phyloP scores from a whole-genome alignment of 1,140 invertebrate species.

The Nomia melanderi region DNA sequence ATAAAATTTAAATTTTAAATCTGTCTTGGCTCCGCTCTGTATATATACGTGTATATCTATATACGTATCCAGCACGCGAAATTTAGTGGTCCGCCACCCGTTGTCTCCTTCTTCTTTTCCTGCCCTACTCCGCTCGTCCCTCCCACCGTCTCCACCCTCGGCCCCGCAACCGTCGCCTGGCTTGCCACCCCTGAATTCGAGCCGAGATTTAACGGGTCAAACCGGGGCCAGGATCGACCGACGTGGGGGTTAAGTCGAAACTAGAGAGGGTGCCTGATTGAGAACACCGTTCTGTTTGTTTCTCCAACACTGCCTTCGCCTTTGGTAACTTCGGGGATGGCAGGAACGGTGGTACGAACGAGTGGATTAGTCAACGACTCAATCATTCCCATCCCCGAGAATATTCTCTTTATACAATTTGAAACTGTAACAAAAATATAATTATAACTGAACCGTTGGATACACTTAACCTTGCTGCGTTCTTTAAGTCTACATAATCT shows the following conservation, averaged over 20 bases:
- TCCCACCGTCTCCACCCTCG: not conserved
- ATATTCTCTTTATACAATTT: conserved; percentile 2
- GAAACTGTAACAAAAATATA: too few relatives aligned
- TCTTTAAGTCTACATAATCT: too few relatives aligned
- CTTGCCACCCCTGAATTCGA: conserved; percentile 73
- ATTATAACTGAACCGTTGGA: too few relatives aligned
- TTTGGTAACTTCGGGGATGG: conserved; percentile 60
- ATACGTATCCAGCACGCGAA: conserved; percentile 19
- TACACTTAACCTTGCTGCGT: too few relatives aligned
- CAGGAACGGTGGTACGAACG: conserved; percentile 38
- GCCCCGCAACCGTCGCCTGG: conserved; percentile 44
- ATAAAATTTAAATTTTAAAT: conserved; percentile 82
- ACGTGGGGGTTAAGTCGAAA: conserved; percentile 61
- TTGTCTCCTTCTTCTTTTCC: conserved; percentile 48
- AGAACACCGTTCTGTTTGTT: conserved; percentile 79
- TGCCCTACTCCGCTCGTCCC: conserved; percentile 40
- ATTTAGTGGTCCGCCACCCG: conserved; percentile 49
- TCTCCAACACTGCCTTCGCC: conserved; percentile 58
- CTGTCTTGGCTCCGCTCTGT: conserved; percentile 45
- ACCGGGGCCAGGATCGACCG: conserved; percentile 52
- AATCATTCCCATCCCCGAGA: not conserved
- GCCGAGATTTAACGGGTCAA: conserved; percentile 79
- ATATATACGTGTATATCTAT: not conserved
- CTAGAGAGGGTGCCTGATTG: conserved; percentile 75
- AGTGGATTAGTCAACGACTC: conserved; percentile 29